Conservation (phyloP, 2,113 vertebrate genomes). For the Bubo bubo region DNA sequence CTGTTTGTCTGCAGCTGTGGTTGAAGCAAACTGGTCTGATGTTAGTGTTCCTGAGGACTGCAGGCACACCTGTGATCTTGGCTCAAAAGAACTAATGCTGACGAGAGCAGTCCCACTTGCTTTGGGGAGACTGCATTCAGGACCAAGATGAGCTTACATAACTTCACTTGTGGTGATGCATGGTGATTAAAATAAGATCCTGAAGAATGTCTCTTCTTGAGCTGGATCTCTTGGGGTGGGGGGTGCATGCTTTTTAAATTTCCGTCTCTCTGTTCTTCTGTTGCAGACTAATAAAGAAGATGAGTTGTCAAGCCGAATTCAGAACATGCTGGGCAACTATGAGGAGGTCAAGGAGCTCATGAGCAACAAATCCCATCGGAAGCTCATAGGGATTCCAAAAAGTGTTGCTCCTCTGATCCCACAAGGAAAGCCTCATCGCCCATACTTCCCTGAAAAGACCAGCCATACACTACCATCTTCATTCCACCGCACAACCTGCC, state of each 20-base stretch:
- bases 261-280: background rate
- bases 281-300: slow-evolving; percentile 89
- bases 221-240: background rate
- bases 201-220: background rate
- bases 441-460: slow-evolving; percentile 64
- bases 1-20: background rate
- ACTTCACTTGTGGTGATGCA: background rate
- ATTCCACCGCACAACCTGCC: slow-evolving; percentile 66
- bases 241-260: background rate
- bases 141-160: background rate
- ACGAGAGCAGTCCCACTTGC: background rate
- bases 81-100: background rate
- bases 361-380: slow-evolving; percentile 69
- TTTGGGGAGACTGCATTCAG: background rate
- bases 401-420: slow-evolving; percentile 40
- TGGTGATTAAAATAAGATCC: background rate
- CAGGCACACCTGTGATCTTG: background rate
- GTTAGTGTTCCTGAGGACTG: background rate
- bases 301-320: slow-evolving; percentile 90
- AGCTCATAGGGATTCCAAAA: slow-evolving; percentile 66
- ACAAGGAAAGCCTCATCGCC: slow-evolving; percentile 54
- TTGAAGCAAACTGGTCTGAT: background rate
- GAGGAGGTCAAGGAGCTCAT: slow-evolving; percentile 87
- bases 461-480: slow-evolving; percentile 43
- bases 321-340: slow-evolving; percentile 91